Base-by-base conservation (phyloP, 2,797 vertebrate species). In the Premnoplex brunnescens region DNA sequence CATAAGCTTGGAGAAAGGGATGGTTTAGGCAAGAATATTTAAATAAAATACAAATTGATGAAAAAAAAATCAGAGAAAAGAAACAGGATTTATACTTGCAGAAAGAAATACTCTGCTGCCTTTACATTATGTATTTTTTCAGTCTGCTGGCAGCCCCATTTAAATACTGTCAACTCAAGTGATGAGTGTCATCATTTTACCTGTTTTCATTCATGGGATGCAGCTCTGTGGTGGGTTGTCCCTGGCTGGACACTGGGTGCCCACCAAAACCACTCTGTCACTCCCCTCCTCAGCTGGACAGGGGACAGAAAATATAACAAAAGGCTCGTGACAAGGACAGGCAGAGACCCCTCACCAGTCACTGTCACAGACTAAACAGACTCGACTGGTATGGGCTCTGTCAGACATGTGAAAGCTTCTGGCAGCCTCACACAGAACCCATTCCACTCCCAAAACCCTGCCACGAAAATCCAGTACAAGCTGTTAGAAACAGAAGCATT, bases 341-440 rank as follows among this genome's bases (percentile, higher is more conserved):
- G 41, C 32, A 64, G 37, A 36, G 34, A 41, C 24, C 64, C 20
- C 34, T 5, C 51, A 26, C 9, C 49, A 20, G 13, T 3, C 23
- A 1, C 10, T 19, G 5, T 4, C 37, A 10, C 0, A 0, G 15
- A 37, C 22, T 11, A 41, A 75, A 34, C 20, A 43, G 26, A 9
- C 13, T 54, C 3, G 3, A 34, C 39, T 54, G 58, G 21, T 12
- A 4, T 9, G 26, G 23, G 30, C 27, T 43, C 39, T 46, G 9
- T 28, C 8, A 8, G 52, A 28, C 28, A 4, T 0, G 1, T 22
- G 30, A 27, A 22, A 51, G 16, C 17, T 37, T 60, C 26, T 24
- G 49, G 59, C 36, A 69, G 34, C 56, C 30, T 64, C 26, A 12
- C 22, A n/a, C 32, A 34, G 37, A 52, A 34, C 9, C 20, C 26